Percentiles rank a stretch among this genome's conserved stretches.
Conservation (phyloP, 1,140 invertebrate genomes). For the Hyposmocoma kahamanoa region DNA sequence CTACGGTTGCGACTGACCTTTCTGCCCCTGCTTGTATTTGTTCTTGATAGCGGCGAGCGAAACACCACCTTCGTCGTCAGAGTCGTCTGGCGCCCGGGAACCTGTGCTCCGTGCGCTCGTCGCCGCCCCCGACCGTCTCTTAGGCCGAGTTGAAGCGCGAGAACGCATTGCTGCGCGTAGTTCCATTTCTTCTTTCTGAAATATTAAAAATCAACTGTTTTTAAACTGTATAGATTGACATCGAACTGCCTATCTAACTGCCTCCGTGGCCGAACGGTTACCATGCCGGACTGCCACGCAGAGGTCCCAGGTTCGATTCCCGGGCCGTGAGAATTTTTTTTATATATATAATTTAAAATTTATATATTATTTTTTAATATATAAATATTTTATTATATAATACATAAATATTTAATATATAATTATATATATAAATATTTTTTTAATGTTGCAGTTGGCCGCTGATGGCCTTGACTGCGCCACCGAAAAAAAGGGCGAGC, state of each 20-base stretch:
- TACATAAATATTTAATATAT: too few species aligned
- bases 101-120: slow-evolving; percentile 76
- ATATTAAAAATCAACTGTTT: not conserved
- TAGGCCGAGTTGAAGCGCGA: slow-evolving; percentile 60
- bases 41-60: slow-evolving; percentile 96
- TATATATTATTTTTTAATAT: too few species aligned
- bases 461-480: too few species aligned
- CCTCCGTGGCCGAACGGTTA: not conserved
- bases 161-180: slow-evolving; percentile 88
- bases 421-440: too few species aligned
- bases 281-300: too few species aligned
- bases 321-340: too few species aligned
- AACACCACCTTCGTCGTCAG: slow-evolving; percentile 92
- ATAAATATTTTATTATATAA: too few species aligned
- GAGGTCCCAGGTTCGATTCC: too few species aligned
- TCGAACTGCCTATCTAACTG: not conserved
- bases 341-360: too few species aligned
- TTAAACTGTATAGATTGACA: not conserved
- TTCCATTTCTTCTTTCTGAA: slow-evolving; percentile 95
- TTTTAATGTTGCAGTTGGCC: too few species aligned
- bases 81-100: slow-evolving; percentile 85
- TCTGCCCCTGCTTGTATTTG: slow-evolving; percentile 85
- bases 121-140: slow-evolving; percentile 79
- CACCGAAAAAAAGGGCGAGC: too few species aligned
- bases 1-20: slow-evolving; percentile 59